Base-by-base conservation (phyloP, 1,140 invertebrate genomes). In the Eumaeus atala region DNA sequence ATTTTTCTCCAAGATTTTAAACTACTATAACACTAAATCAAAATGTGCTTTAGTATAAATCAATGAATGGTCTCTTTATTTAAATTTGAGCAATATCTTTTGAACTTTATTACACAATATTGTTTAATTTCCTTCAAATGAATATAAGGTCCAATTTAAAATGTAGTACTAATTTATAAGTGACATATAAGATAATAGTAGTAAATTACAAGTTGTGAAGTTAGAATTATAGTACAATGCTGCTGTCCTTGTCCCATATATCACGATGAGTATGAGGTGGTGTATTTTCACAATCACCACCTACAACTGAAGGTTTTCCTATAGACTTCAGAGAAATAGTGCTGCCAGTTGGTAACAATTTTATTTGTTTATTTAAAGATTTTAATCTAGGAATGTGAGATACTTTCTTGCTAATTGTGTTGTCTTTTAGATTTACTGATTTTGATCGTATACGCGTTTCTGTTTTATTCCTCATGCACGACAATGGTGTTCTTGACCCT, bases 251-350 rank as follows among this genome's bases (percentile, higher is more conserved):
- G 51, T 88, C 87, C 87, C 86, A 88, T 58, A 65, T 68, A 40
- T 87, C 86, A 54, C 86, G 77, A 42, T 87, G 81, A 37, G 84
- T 80, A 14, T 87, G 77, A 11, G 87, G 87, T 42, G 87, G 87
- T 21, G 87, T 87, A 57, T 88, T 88, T 64, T 88, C 87, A 74
- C 79, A 87, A 51, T 84, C 81, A 18, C 79, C 81, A 18, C 79
- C 81, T 64, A 59, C 66, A 8, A 81, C 56, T 11, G 51, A 62
- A 48, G 58, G 50, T 63, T 78, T 83, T 16, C 72, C 62, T 35
- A 77, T 70, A 57, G 62, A 77, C 59, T 77, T 84, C 33, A 86
- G 61, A 48, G 83, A 86, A 49, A 83, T 54, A 55, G 66, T 80
- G 48, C 79, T 84, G 9, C 66, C 74, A 34, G 59, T 64, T 47